Conservation (phyloP, 92 coral and sea anemone genomes). For the Plumapathes pennacea region DNA sequence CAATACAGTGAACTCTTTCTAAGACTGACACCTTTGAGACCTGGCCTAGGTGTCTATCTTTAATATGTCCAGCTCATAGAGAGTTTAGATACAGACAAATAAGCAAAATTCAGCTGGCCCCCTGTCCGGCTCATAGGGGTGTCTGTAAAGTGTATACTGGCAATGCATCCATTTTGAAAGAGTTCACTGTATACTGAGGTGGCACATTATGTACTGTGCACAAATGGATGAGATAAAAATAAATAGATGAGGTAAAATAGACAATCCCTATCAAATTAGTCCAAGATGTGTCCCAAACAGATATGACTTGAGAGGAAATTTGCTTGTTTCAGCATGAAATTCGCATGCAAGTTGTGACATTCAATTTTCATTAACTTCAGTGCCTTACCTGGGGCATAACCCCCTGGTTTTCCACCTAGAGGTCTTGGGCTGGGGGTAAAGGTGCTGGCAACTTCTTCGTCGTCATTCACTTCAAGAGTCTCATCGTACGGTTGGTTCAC, state of each 20-base stretch:
- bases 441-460: slow-evolving; percentile 97
- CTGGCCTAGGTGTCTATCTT: too few relatives aligned
- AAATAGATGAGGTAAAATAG: too few relatives aligned
- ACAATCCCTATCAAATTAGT: not conserved
- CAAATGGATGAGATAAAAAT: too few relatives aligned
- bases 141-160: not conserved
- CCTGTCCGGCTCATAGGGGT: too few relatives aligned
- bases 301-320: not conserved
- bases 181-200: too few relatives aligned
- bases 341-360: too few relatives aligned
- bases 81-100: too few relatives aligned
- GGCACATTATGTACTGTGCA: too few relatives aligned
- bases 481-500: slow-evolving; percentile 99
- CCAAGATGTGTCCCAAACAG: not conserved
- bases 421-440: slow-evolving; percentile 98
- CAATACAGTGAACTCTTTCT: too few relatives aligned
- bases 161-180: not conserved
- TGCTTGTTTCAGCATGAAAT: not conserved
- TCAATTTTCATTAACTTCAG: not conserved
- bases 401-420: slow-evolving; percentile 59
- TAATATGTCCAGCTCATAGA: too few relatives aligned
- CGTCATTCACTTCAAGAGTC: slow-evolving; percentile 95
- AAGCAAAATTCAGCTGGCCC: too few relatives aligned
- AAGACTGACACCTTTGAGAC: too few relatives aligned
- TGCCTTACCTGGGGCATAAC: slow-evolving; percentile 71